These are phyloP conservation scores for Diploptera punctata DNA, from an alignment of 2,888 invertebrate species.

Conservation along the genomic window DNA sequence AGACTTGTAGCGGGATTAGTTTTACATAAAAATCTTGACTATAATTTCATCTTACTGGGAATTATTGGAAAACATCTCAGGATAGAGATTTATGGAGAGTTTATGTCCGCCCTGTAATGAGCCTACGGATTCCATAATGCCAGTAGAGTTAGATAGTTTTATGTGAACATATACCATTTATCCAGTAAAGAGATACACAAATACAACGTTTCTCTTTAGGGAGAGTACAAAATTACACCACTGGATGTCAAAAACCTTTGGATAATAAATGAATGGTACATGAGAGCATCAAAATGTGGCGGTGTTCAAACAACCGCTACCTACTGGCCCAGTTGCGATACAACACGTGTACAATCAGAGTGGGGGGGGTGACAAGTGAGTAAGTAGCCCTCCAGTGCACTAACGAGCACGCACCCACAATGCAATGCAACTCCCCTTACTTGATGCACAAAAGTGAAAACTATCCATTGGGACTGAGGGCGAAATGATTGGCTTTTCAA, in stretches of 20 bases:
- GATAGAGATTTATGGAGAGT: too few species aligned
- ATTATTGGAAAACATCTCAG: too few species aligned
- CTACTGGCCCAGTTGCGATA: constrained; percentile 10
- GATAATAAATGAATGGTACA: constrained; percentile 28
- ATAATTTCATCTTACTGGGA: too few species aligned
- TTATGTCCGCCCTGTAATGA: too few species aligned
- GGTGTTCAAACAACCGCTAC: constrained; percentile 12
- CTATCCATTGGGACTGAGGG: too few species aligned
- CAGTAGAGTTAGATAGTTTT: too few species aligned
- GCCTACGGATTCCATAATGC: too few species aligned
- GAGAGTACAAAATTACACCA: constrained; percentile 12
- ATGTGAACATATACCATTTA: background rate
- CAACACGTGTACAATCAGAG: constrained; percentile 1
- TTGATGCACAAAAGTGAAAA: too few species aligned
- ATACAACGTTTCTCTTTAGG: constrained; percentile 21
- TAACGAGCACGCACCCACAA: constrained; percentile 15
- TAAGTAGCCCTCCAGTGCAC: constrained; percentile 5
- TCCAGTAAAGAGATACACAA: background rate
- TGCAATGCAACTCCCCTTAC: background rate
- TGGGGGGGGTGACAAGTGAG: constrained; percentile 13
- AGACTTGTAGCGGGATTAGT: too few species aligned
- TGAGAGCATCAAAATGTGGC: constrained; percentile 18
- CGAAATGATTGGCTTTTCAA: too few species aligned
- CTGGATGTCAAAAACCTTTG: constrained; percentile 28
- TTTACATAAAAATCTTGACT: too few species aligned